Conservation (phyloP, 2,888 invertebrate genomes). For the Germaria angustata region DNA sequence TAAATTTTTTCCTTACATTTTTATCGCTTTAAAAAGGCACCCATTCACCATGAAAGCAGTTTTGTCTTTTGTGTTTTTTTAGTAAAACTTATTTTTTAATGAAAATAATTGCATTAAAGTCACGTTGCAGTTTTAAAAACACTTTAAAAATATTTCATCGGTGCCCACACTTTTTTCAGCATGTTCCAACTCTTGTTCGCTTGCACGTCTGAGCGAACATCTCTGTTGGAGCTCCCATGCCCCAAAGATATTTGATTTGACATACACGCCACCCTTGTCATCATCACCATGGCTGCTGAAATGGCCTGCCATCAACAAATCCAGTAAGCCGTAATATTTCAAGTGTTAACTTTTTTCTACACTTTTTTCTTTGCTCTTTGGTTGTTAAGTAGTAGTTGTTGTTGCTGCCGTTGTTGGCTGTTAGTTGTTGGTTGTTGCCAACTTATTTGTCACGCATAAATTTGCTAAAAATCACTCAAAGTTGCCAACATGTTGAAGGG, state of each 20-base stretch:
- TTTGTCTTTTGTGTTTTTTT: conserved; percentile 40
- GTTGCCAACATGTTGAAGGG: conserved; percentile 61
- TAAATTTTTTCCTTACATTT: conserved; percentile 37
- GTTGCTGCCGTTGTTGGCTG: conserved; percentile 37
- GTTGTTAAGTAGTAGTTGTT: conserved; percentile 30
- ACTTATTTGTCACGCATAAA: conserved; percentile 67
- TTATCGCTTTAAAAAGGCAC: background rate
- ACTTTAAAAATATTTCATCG: conserved; percentile 52
- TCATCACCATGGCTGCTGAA: conserved; percentile 16
- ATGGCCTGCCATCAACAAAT: conserved; percentile 59
- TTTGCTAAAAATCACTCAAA: conserved; percentile 66
- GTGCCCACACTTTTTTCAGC: conserved; percentile 31
- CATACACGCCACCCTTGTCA: conserved; percentile 26
- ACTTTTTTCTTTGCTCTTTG: background rate
- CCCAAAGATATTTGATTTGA: conserved; percentile 47
- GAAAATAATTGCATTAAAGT: conserved; percentile 58
- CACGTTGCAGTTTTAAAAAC: conserved; percentile 64
- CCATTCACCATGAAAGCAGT: conserved; percentile 29
- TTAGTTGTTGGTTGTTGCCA: conserved; percentile 56
- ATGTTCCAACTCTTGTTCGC: conserved; percentile 16
- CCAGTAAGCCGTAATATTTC: conserved; percentile 62
- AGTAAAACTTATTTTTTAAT: conserved; percentile 18
- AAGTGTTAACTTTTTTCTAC: conserved; percentile 53
- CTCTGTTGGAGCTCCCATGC: conserved; percentile 16
- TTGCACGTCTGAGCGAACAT: background rate